Percentiles rank a stretch among this genome's conserved stretches.
These are phyloP conservation scores for Stegastes partitus DNA, from an alignment of 2,113 vertebrate species.

Conservation along the genomic window DNA sequence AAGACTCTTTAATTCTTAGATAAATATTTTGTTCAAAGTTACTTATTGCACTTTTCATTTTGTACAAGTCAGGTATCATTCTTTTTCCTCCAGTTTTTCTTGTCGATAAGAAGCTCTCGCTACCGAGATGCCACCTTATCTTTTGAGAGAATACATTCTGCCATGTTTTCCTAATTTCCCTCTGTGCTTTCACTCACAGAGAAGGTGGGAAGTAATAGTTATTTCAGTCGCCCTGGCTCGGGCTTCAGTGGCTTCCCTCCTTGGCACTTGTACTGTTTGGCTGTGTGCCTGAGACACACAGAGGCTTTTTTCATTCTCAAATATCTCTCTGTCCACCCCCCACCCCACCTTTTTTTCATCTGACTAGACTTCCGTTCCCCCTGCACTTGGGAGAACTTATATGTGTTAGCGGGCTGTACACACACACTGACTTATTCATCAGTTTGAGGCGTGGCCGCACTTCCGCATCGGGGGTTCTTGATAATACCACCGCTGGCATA, in stretches of 20 bases:
- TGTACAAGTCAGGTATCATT: neutral
- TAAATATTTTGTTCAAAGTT: neutral
- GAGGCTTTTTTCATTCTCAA: conserved; percentile 64
- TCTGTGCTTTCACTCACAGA: conserved; percentile 40
- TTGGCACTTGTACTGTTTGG: conserved; percentile 68
- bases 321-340: conserved; percentile 10
- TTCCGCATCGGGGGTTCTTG: conserved; percentile 6
- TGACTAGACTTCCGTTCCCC: conserved; percentile 43
- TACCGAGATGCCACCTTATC: neutral
- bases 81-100: neutral
- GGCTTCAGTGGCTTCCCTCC: conserved; percentile 68
- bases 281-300: conserved; percentile 61
- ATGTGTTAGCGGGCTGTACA: conserved; percentile 22
- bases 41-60: no score
- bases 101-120: neutral
- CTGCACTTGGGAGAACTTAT: conserved; percentile 32
- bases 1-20: neutral
- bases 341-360: neutral
- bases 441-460: conserved; percentile 27
- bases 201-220: conserved; percentile 61
- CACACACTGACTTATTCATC: conserved; percentile 41
- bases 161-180: conserved; percentile 19
- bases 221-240: conserved; percentile 53
- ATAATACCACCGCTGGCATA: conserved; percentile 14
- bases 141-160: conserved; percentile 15